Percentiles rank a stretch among this genome's conserved stretches.
These are phyloP conservation scores for Chiloscyllium punctatum DNA, from an alignment of 2,797 vertebrate genomes.

Conservation along the genomic window DNA sequence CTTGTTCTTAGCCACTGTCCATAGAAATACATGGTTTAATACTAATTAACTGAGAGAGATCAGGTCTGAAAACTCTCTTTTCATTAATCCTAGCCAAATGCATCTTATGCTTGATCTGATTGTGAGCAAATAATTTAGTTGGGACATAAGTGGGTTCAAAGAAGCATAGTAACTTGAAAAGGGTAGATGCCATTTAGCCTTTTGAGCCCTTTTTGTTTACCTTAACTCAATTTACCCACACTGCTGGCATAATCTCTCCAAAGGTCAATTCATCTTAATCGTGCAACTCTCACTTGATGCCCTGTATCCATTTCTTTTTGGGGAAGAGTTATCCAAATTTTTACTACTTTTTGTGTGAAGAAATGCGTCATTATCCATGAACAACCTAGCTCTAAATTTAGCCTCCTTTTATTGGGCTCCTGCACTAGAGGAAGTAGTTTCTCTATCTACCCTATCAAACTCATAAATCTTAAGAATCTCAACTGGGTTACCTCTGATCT, in stretches of 20 bases:
- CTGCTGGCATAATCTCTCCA: neutral
- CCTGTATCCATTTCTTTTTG: neutral
- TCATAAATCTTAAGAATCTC: too few relatives aligned
- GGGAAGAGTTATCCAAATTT: neutral
- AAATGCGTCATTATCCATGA: neutral
- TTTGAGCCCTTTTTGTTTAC: neutral
- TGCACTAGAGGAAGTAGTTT: neutral
- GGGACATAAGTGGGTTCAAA: neutral
- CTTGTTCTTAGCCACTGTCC: too few relatives aligned
- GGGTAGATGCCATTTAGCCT: neutral
- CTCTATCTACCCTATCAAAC: too few relatives aligned
- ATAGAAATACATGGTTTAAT: too few relatives aligned
- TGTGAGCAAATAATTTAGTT: neutral
- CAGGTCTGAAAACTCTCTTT: neutral
- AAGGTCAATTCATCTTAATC: neutral
- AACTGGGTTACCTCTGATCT: too few relatives aligned
- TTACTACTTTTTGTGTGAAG: neutral
- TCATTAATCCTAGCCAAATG: neutral
- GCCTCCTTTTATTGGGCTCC: neutral
- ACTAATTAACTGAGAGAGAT: neutral
- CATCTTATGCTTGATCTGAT: neutral
- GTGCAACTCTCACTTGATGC: neutral
- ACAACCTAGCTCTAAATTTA: neutral
- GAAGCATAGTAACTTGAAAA: neutral
- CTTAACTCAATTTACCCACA: neutral